These are phyloP conservation scores for Pachymerium ferrugineum DNA, from an alignment of 2,888 invertebrate species.

Conservation along the genomic window DNA sequence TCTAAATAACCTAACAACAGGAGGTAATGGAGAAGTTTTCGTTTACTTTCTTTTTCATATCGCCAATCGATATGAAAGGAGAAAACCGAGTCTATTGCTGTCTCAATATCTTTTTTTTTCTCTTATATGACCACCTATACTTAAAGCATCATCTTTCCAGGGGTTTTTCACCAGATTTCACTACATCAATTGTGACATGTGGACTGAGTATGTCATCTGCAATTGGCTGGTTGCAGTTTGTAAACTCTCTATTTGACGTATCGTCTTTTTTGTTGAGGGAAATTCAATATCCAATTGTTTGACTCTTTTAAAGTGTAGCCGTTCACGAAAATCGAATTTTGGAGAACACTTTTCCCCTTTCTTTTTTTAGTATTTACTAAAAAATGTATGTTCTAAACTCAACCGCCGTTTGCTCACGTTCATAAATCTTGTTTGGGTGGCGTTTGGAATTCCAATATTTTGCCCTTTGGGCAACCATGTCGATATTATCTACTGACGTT, in stretches of 20 bases:
- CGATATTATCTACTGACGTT: constrained; percentile 20
- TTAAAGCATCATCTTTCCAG: constrained; percentile 5
- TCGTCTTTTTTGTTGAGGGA: background rate
- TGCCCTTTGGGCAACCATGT: background rate
- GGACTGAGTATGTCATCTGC: constrained; percentile 16
- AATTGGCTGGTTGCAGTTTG: background rate
- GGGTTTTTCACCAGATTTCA: constrained; percentile 4
- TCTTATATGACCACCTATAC: constrained; percentile 1
- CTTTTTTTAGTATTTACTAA: background rate
- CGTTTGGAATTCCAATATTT: background rate
- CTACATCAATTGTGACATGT: constrained; percentile 16
- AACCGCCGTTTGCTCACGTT: background rate
- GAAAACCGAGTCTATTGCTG: constrained; percentile 8
- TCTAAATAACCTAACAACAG: constrained; percentile 2
- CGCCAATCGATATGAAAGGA: background rate
- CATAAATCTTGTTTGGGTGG: constrained; percentile 10
- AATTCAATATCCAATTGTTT: constrained; percentile 18
- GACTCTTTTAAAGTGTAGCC: background rate
- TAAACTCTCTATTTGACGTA: background rate
- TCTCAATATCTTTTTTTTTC: background rate
- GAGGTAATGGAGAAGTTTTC: background rate
- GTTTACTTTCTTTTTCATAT: background rate
- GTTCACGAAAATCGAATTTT: constrained; percentile 7
- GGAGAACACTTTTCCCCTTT: background rate
- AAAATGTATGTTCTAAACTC: constrained; percentile 18